A percentile compares a stretch with the other conserved stretches of the same genome.
These are phyloP conservation scores for Apodemus speciosus DNA, from an alignment of 2,113 vertebrate genomes.

Conservation along the genomic window DNA sequence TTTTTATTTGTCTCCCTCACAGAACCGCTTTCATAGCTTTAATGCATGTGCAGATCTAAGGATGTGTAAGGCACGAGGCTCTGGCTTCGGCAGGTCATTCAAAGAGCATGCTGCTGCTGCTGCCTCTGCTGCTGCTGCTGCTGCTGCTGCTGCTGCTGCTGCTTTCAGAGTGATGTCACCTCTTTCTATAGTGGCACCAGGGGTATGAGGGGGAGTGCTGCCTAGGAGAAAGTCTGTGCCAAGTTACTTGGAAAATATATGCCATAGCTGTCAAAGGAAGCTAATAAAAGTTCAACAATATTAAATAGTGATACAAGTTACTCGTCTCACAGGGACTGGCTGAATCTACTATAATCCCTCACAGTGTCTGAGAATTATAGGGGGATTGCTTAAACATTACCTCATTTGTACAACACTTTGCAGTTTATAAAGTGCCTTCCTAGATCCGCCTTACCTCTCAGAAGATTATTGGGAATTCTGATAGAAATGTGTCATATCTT, in stretches of 20 bases:
- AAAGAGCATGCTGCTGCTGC: conserved; percentile 66
- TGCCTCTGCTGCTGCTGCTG: no score
- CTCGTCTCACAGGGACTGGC: conserved; percentile 58
- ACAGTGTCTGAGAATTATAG: conserved; percentile 57
- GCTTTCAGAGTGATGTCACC: conserved; percentile 63
- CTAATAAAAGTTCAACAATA: conserved; percentile 67
- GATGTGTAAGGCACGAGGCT: conserved; percentile 59
- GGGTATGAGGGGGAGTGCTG: not conserved
- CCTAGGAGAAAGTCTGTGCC: conserved; percentile 62
- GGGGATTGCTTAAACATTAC: conserved; percentile 35
- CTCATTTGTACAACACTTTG: conserved; percentile 47
- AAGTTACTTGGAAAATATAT: conserved; percentile 68
- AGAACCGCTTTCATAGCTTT: conserved; percentile 79
- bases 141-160: no score
- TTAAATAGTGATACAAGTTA: conserved; percentile 62
- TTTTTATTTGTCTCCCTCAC: conserved; percentile 84
- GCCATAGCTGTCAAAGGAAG: conserved; percentile 66
- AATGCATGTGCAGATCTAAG: conserved; percentile 72
- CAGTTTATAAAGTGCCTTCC: conserved; percentile 51
- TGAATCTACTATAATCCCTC: conserved; percentile 44
- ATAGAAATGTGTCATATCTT: not conserved
- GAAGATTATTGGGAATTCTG: not conserved
- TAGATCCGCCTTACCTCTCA: not conserved
- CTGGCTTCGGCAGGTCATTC: conserved; percentile 67
- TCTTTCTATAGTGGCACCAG: conserved; percentile 60